Evolutionary conservation across 2,797 vertebrate species (phyloP).

Genomic region (Synanceia verrucosa): DNA sequence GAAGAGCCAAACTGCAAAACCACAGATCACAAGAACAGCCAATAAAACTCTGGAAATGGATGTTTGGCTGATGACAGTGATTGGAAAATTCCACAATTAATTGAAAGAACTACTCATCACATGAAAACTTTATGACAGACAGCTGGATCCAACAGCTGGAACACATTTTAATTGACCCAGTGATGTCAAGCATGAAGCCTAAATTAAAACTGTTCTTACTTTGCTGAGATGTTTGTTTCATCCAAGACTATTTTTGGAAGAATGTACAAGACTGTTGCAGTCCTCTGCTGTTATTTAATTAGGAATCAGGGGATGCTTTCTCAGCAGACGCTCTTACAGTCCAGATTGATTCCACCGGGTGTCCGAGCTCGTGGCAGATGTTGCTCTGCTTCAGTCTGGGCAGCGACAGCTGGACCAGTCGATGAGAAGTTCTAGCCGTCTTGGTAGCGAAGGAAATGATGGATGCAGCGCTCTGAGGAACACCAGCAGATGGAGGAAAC

Average conservation of each 20-base stretch:
- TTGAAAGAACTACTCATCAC: neutral
- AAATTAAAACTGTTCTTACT: neutral
- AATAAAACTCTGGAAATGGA: neutral
- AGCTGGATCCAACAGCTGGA: conserved; percentile 22
- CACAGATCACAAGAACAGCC: neutral
- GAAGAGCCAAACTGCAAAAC: neutral
- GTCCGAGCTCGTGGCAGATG: conserved; percentile 62
- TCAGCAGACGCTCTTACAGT: conserved; percentile 71
- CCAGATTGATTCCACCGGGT: conserved; percentile 69
- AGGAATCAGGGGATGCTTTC: neutral
- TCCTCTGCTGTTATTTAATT: neutral
- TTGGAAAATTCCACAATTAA: conserved; percentile 13
- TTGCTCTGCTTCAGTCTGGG: conserved; percentile 73
- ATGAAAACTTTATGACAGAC: neutral
- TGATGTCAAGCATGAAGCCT: neutral
- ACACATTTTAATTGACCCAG: neutral
- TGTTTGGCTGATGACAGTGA: neutral
- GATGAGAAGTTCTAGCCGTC: conserved; percentile 44
- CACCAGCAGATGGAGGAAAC: neutral
- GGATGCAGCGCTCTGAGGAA: conserved; percentile 58
- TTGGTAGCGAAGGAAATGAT: conserved; percentile 42
- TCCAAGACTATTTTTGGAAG: neutral
- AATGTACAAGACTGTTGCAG: neutral
- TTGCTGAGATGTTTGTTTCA: neutral
- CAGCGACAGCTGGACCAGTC: conserved; percentile 75